A percentile compares a stretch with the other conserved stretches of the same genome.
Conservation (phyloP, 2,113 vertebrate species). For the Dendrocopos noguchii region DNA sequence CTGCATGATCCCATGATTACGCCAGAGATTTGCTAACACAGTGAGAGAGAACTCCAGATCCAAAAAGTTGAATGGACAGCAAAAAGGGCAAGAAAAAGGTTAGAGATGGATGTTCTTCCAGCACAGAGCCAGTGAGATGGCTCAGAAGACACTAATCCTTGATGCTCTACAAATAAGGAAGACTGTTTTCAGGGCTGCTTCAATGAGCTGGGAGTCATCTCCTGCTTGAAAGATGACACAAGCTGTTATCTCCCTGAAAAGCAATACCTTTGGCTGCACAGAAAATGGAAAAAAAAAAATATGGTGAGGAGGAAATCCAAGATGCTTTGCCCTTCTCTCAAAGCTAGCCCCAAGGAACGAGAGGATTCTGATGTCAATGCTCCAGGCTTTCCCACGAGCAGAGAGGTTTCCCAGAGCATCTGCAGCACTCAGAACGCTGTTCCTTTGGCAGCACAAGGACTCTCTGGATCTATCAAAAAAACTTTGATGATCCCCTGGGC, state of each 20-base stretch:
- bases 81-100: background rate
- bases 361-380: background rate
- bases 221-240: background rate
- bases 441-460: background rate
- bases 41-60: background rate
- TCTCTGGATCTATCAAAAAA: background rate
- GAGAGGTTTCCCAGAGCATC: background rate
- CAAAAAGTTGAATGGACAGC: background rate
- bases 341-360: background rate
- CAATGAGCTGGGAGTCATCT: background rate
- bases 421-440: background rate
- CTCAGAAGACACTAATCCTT: fast-evolving
- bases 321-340: background rate
- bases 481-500: background rate
- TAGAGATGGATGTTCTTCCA: background rate
- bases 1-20: background rate
- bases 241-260: background rate
- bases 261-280: background rate
- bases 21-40: background rate
- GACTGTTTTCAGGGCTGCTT: background rate
- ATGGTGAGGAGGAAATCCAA: background rate
- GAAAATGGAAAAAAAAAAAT: background rate
- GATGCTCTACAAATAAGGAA: background rate
- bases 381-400: background rate
- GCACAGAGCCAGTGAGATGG: background rate